phyloP scores from a whole-genome alignment of 2,113 vertebrate species.

The Ictalurus furcatus region DNA sequence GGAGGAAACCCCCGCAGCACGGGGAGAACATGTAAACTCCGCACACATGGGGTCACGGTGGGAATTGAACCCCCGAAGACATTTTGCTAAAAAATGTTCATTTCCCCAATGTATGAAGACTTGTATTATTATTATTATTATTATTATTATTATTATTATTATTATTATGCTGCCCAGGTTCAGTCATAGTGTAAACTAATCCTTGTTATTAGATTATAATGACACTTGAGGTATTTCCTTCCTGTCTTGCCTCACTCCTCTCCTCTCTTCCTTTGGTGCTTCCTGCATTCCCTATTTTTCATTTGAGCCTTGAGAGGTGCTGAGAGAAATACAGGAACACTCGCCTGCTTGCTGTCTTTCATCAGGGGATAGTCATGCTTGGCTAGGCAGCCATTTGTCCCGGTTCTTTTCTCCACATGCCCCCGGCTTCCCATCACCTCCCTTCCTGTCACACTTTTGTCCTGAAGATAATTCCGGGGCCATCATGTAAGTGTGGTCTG shows the following conservation, averaged over 20 bases:
- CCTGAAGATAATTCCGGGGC: background rate
- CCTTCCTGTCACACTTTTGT: constrained; percentile 28
- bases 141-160: background rate
- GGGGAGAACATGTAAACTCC: no score
- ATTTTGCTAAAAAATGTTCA: no score
- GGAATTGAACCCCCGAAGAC: no score
- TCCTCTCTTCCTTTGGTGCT: constrained; percentile 19
- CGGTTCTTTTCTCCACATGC: background rate
- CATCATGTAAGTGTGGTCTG: constrained; percentile 20
- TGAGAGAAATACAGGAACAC: constrained; percentile 45
- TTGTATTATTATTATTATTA: background rate
- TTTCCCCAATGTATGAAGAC: no score
- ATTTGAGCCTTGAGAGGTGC: constrained; percentile 40
- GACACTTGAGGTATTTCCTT: constrained; percentile 40
- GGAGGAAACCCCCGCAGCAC: no score
- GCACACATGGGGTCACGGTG: no score
- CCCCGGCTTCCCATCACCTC: background rate
- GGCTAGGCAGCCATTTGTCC: constrained; percentile 28
- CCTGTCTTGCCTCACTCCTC: constrained; percentile 22
- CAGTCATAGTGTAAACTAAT: background rate
- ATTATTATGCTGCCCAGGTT: background rate
- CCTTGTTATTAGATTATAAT: constrained; percentile 5
- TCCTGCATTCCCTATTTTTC: background rate
- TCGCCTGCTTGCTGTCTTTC: constrained; percentile 30
- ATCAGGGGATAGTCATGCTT: constrained; percentile 36